Evolutionary conservation across 2,888 invertebrate species (phyloP).

Genomic region (Conomelus anceps): DNA sequence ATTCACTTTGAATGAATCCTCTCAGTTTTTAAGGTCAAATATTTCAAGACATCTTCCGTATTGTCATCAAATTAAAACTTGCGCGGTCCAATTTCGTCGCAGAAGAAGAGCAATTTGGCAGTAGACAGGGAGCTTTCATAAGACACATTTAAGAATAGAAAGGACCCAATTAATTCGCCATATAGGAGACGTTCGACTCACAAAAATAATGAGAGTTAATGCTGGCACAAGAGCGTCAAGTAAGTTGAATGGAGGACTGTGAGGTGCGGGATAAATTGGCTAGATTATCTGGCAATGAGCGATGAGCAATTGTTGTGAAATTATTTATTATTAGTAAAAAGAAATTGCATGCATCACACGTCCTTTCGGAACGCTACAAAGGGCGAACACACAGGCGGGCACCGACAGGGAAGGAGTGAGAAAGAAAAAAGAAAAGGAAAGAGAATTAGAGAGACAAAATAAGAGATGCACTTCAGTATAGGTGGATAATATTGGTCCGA

Average conservation of each 20-base stretch:
- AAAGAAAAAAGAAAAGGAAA: background rate
- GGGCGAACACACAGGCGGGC: background rate
- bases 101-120: background rate
- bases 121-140: background rate
- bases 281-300: background rate
- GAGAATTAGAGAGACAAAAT: background rate
- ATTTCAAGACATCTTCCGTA: background rate
- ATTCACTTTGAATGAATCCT: background rate
- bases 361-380: background rate
- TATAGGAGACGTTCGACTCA: background rate
- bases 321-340: background rate
- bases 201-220: background rate
- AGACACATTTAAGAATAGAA: background rate
- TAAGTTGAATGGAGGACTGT: background rate
- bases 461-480: background rate
- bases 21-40: background rate
- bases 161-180: background rate
- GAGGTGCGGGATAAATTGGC: background rate
- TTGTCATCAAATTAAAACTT: background rate
- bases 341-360: background rate
- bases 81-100: background rate
- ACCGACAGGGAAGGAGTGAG: background rate
- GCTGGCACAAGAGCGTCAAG: background rate
- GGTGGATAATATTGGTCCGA: background rate
- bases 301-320: background rate